These are phyloP conservation scores for Sebastes diaconus DNA, from an alignment of 2,797 vertebrate genomes.

Conservation along the genomic window DNA sequence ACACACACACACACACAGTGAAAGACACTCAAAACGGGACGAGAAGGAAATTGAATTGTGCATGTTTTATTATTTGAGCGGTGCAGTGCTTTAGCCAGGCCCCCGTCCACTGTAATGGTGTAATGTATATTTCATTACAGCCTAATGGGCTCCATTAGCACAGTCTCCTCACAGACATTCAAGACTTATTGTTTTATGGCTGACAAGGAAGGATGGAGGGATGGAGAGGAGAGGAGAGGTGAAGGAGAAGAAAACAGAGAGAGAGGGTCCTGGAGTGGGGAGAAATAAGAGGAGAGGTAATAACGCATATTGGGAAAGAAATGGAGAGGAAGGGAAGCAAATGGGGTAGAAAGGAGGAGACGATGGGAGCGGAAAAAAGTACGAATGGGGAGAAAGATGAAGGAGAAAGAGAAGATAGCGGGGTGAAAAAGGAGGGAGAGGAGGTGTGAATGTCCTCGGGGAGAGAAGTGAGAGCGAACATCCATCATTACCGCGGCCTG, in stretches of 20 bases:
- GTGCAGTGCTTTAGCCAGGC: constrained; percentile 84
- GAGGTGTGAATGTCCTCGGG: constrained; percentile 61
- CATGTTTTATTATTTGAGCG: constrained; percentile 90
- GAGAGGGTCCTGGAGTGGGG: background rate
- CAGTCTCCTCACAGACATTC: constrained; percentile 83
- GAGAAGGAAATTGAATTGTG: constrained; percentile 86
- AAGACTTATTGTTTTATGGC: constrained; percentile 84
- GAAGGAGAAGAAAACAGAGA: constrained; percentile 54
- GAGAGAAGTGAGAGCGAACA: constrained; percentile 54
- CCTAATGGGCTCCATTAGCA: constrained; percentile 90
- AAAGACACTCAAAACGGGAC: constrained; percentile 78
- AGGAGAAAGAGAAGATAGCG: constrained; percentile 6
- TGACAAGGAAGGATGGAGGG: constrained; percentile 71
- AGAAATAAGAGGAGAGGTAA: constrained; percentile 54
- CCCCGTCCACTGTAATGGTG: constrained; percentile 81
- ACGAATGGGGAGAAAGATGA: constrained; percentile 29
- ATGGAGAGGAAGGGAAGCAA: constrained; percentile 40
- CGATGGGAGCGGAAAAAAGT: background rate
- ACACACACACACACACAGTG: constrained; percentile 19
- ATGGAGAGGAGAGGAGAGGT: constrained; percentile 60
- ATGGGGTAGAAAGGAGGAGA: constrained; percentile 41
- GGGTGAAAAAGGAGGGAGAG: background rate
- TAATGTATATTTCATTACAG: constrained; percentile 91
- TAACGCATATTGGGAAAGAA: constrained; percentile 41
- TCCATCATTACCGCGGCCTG: constrained; percentile 62